phyloP scores from a whole-genome alignment of 2,797 vertebrate genomes.

The Psittacula echo region DNA sequence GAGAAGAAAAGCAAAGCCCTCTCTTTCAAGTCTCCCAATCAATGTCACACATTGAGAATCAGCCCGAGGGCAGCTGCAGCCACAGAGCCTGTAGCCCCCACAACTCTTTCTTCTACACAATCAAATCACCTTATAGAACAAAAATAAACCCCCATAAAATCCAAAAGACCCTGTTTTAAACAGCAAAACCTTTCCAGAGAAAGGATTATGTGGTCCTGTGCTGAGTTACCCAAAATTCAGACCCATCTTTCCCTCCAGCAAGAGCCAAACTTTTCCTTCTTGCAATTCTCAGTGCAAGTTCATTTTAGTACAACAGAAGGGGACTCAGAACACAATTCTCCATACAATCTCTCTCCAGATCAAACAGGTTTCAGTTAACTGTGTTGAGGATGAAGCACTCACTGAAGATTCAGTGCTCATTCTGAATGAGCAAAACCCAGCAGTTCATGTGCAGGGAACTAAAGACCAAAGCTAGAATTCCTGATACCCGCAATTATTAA shows the following conservation, averaged over 20 bases:
- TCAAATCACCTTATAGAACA: neutral
- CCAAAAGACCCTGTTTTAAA: neutral
- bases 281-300: neutral
- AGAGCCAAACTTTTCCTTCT: neutral
- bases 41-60: accelerated
- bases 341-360: neutral
- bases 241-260: neutral
- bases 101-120: accelerated
- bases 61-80: neutral
- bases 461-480: neutral
- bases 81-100: accelerated
- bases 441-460: neutral
- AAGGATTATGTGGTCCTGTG: neutral
- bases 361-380: neutral
- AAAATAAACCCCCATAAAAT: neutral
- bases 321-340: neutral
- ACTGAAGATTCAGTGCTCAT: neutral
- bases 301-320: neutral
- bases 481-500: neutral
- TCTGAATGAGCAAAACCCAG: neutral
- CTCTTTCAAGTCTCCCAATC: neutral
- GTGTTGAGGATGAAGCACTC: accelerated
- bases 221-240: neutral
- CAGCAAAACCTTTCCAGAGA: neutral
- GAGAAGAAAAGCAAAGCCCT: neutral